phyloP scores from a whole-genome alignment of 1,140 invertebrate species.

The Rhizoglyphus robini region DNA sequence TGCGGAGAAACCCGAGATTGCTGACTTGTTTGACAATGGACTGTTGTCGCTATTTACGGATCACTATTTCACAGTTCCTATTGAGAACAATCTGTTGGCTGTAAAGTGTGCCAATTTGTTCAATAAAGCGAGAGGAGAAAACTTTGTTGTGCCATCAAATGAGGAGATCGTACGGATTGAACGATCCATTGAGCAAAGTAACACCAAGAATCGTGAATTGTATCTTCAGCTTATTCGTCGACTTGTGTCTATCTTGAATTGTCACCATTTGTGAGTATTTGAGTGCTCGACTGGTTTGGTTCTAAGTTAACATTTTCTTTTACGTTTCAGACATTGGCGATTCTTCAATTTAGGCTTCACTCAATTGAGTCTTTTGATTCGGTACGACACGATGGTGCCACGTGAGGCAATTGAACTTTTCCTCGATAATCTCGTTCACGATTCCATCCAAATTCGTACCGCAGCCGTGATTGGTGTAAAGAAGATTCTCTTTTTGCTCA shows the following conservation, averaged over 20 bases:
- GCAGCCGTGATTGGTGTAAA: constrained; percentile 46
- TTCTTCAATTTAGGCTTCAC: constrained; percentile 56
- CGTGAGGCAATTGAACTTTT: constrained; percentile 49
- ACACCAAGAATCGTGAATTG: constrained; percentile 37
- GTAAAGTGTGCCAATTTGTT: neutral
- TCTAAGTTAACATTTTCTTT: constrained; percentile 4
- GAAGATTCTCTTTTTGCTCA: constrained; percentile 35
- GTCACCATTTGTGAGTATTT: constrained; percentile 51
- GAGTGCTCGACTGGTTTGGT: too few species aligned
- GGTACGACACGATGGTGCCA: constrained; percentile 52
- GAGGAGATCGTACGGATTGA: neutral
- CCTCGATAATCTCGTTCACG: constrained; percentile 52
- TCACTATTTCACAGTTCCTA: neutral
- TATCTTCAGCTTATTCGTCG: constrained; percentile 49
- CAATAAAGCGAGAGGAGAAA: neutral
- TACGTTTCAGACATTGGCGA: constrained; percentile 54
- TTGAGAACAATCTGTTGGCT: neutral
- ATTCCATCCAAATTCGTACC: constrained; percentile 58
- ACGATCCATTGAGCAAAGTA: constrained; percentile 28
- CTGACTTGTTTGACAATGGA: constrained; percentile 49
- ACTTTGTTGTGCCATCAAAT: neutral
- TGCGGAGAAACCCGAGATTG: constrained; percentile 64
- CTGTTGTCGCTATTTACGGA: constrained; percentile 37
- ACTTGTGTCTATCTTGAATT: constrained; percentile 46
- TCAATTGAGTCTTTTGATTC: constrained; percentile 52